Evolutionary conservation across 2,888 invertebrate genomes (phyloP).

Genomic region (Rhagonycha lutea): DNA sequence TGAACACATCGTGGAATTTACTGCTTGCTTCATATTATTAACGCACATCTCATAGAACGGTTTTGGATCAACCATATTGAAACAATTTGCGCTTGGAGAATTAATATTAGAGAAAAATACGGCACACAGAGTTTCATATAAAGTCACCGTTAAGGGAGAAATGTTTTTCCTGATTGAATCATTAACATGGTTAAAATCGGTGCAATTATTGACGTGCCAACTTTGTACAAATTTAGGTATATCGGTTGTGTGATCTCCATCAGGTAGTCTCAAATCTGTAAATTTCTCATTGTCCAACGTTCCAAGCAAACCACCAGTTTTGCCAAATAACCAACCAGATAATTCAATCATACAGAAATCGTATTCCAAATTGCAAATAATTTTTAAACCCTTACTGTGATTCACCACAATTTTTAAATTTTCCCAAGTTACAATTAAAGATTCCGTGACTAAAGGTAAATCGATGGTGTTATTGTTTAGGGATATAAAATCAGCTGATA

Average conservation of each 20-base stretch:
- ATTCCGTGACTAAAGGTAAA: slow-evolving; percentile 59
- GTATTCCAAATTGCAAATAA: slow-evolving; percentile 64
- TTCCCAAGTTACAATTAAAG: slow-evolving; percentile 59
- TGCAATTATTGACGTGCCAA: slow-evolving; percentile 56
- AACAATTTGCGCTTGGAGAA: slow-evolving; percentile 69
- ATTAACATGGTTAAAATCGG: slow-evolving; percentile 4
- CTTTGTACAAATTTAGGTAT: slow-evolving; percentile 59
- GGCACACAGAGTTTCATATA: slow-evolving; percentile 56
- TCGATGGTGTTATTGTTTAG: slow-evolving; percentile 29
- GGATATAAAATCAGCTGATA: slow-evolving; percentile 21
- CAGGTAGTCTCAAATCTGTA: slow-evolving; percentile 71
- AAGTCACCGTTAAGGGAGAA: slow-evolving; percentile 21
- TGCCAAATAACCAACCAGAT: slow-evolving; percentile 82
- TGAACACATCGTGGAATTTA: slow-evolving; percentile 63
- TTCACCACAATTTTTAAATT: slow-evolving; percentile 59
- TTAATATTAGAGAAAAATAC: slow-evolving; percentile 65
- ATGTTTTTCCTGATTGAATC: slow-evolving; percentile 10
- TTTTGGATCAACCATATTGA: slow-evolving; percentile 62
- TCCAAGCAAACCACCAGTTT: slow-evolving; percentile 80
- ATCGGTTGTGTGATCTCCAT: slow-evolving; percentile 57
- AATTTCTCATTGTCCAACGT: slow-evolving; percentile 82
- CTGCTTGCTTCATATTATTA: slow-evolving; percentile 52
- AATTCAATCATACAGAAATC: slow-evolving; percentile 62
- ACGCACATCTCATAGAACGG: slow-evolving; percentile 65
- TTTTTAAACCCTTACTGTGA: slow-evolving; percentile 57